Conservation (phyloP, 2,113 vertebrate genomes). For the Ceyx cyanopectus region DNA sequence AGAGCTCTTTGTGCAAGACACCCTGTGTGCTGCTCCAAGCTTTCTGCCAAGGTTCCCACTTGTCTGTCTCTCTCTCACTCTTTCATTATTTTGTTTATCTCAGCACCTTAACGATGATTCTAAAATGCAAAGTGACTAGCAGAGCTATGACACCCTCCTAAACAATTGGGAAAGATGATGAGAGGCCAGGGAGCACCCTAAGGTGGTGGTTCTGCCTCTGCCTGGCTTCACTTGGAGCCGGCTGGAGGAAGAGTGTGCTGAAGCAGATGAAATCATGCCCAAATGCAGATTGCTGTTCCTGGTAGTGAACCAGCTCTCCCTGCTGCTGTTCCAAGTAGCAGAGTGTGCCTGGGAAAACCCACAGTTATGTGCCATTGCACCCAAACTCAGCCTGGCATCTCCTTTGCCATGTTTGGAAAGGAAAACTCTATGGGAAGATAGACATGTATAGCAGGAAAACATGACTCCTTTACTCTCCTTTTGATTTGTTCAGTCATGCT, state of each 20-base stretch:
- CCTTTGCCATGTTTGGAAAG: not conserved
- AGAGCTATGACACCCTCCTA: not conserved
- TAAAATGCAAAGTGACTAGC: not conserved
- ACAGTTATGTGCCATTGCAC: not conserved
- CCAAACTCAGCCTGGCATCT: not conserved
- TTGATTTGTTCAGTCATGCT: not conserved
- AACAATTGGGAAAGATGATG: not conserved
- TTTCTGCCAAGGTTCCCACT: not conserved
- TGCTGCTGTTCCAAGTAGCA: not conserved
- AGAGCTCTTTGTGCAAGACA: not conserved
- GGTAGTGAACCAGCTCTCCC: not conserved
- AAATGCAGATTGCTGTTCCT: not conserved
- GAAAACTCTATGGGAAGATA: not conserved
- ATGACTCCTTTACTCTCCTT: not conserved
- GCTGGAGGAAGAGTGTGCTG: not conserved
- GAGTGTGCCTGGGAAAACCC: not conserved
- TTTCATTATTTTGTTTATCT: not conserved
- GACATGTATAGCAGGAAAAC: not conserved
- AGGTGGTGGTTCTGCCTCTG: not conserved
- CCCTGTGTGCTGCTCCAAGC: not conserved
- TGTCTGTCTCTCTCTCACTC: not conserved
- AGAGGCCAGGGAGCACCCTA: not conserved
- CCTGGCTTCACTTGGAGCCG: not conserved
- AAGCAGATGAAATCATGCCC: not conserved
- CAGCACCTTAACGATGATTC: not conserved